A percentile compares a stretch with the other conserved stretches of the same genome.
These are phyloP conservation scores for Macrotrachela quadricornifera DNA, from an alignment of 1,140 invertebrate genomes.

Conservation along the genomic window DNA sequence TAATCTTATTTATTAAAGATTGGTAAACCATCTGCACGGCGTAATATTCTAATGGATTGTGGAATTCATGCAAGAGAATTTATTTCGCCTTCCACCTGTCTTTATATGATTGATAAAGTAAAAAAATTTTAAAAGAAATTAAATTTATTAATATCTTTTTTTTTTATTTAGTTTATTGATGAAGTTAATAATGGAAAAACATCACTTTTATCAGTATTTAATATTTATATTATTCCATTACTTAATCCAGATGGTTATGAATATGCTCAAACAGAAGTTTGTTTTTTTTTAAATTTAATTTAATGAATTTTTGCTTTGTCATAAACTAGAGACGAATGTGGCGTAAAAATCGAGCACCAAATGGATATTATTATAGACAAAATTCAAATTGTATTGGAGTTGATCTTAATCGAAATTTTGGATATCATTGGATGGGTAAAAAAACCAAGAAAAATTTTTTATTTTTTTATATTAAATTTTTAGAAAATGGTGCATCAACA, in stretches of 20 bases:
- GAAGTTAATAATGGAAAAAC: background rate
- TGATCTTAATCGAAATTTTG: constrained; percentile 9
- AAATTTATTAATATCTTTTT: background rate
- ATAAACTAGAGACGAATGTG: constrained; percentile 7
- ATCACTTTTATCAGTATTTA: background rate
- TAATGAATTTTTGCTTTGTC: background rate
- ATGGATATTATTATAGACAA: background rate
- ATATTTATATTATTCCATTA: constrained; percentile 5
- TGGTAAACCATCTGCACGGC: too few relatives aligned
- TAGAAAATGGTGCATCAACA: constrained; percentile 6
- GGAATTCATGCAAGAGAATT: constrained; percentile 6
- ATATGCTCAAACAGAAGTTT: background rate
- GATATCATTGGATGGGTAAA: constrained; percentile 1
- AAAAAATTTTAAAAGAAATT: background rate
- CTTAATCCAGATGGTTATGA: constrained; percentile 9
- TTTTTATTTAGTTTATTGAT: background rate
- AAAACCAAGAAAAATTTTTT: too few relatives aligned
- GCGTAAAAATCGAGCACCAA: constrained; percentile 10
- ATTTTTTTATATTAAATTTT: too few relatives aligned
- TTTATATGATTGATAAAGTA: background rate
- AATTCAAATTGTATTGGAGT: constrained; percentile 6
- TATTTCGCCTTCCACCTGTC: background rate
- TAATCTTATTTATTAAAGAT: too few relatives aligned
- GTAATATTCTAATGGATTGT: background rate
- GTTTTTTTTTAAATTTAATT: background rate